Base-by-base conservation (phyloP, 2,888 invertebrate species). In the Cantharis rustica region DNA sequence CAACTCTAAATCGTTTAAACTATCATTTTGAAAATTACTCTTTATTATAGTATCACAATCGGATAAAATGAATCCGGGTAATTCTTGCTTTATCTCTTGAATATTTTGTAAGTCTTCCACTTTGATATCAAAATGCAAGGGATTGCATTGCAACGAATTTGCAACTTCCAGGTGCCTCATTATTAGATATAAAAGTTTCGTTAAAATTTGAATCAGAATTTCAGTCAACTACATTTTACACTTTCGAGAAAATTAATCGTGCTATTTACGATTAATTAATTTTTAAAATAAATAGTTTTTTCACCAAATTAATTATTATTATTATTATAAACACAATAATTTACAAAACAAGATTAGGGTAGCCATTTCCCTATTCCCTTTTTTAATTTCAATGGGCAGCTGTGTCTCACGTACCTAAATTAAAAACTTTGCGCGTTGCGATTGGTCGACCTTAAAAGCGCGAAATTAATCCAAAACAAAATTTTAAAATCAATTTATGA, bases 61-160 rank as follows among this genome's bases (percentile, higher is more conserved):
- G 61, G 80, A 82, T 11, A 84, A 74, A 16, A 80, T 79, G 69
- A 83, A 80, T 31, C 79, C 80, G 13, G 81, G 80, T 16, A 83
- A 80, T 75, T 84, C 83, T 23, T 83, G 81, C 74, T 85, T 84
- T 23, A 84, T 84, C 31, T 83, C 82, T 10, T 84, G 81, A 20
- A 75, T 69, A 5, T 15, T 31, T 13, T 69, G 4, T 16, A 85
- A 80, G 68, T 84, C 81, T 78, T 84, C 83, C 64, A 83, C 78
- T 79, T 83, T 83, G n/a, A 81, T 77, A 17, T 81, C 75, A 23
- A 77, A 68, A 31, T 23, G 26, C 15, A 71, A 47, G 1, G 75
- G 71, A 23, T 61, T 71, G 16, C 47, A 61, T 11, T 69, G 13
- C 16, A 72, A 26, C 11, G 68, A 16, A 17, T 70, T 68, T 16